These are phyloP conservation scores for Bombus difficillimus DNA, from an alignment of 1,140 invertebrate genomes.

Conservation along the genomic window DNA sequence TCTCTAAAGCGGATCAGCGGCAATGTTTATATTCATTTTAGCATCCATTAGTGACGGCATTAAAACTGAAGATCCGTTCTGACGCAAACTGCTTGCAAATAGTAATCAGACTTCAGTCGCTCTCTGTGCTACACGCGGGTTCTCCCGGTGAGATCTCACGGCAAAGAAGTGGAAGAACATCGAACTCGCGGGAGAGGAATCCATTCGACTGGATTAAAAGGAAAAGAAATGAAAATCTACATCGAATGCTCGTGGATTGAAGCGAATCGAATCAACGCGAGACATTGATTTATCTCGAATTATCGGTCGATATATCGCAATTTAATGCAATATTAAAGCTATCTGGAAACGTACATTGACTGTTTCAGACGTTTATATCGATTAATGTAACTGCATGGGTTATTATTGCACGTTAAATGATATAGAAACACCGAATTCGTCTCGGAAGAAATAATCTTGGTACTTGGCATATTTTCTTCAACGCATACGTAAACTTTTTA, in stretches of 20 bases:
- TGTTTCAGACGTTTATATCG: neutral
- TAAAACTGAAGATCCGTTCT: constrained; percentile 64
- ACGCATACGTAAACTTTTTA: too few relatives aligned
- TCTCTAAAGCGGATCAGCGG: constrained; percentile 70
- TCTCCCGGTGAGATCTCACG: neutral
- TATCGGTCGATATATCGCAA: neutral
- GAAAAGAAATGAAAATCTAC: neutral
- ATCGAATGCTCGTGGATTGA: neutral
- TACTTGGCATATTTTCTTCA: too few relatives aligned
- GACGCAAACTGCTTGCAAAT: constrained; percentile 24
- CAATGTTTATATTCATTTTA: constrained; percentile 79
- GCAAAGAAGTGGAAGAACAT: constrained; percentile 12
- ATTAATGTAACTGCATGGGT: neutral
- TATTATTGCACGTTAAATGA: neutral
- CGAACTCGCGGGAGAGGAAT: neutral
- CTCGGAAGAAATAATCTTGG: too few relatives aligned
- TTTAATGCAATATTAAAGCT: neutral
- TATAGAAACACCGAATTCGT: neutral
- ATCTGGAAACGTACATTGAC: neutral
- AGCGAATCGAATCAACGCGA: neutral
- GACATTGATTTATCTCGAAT: neutral
- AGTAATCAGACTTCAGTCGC: constrained; percentile 40
- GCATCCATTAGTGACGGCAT: constrained; percentile 76
- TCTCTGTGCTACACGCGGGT: neutral
- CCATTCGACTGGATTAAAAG: neutral